A percentile compares a stretch with the other conserved stretches of the same genome.
Conservation (phyloP, 2,888 invertebrate genomes). For the Tanytarsus gracilentus region DNA sequence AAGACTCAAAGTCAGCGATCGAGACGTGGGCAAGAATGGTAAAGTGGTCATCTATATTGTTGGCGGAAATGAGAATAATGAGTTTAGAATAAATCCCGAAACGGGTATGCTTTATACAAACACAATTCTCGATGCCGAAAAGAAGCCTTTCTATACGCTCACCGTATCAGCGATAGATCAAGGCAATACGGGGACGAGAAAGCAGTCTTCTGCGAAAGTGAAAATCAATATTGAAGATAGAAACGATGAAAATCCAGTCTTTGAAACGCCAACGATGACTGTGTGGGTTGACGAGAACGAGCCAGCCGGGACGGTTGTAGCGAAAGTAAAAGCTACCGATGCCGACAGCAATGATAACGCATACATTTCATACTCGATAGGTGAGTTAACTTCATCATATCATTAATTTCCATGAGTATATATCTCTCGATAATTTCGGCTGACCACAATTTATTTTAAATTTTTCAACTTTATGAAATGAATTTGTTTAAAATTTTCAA, state of each 20-base stretch:
- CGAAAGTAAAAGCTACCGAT: conserved; percentile 77
- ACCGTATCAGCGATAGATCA: conserved; percentile 86
- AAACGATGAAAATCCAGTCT: conserved; percentile 90
- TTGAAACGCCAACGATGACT: conserved; percentile 60
- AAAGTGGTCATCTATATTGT: conserved; percentile 80
- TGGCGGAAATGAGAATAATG: conserved; percentile 82
- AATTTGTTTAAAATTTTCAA: no score
- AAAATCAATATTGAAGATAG: conserved; percentile 81
- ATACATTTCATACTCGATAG: conserved; percentile 88
- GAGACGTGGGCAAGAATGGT: conserved; percentile 74
- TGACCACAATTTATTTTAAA: neutral
- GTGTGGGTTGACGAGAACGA: conserved; percentile 81
- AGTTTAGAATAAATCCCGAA: conserved; percentile 77
- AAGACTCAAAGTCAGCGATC: conserved; percentile 75
- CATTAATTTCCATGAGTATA: conserved; percentile 1
- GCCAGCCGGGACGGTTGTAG: conserved; percentile 73
- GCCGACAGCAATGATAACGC: conserved; percentile 90
- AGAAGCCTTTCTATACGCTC: conserved; percentile 70
- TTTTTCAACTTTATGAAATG: neutral
- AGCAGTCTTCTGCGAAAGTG: conserved; percentile 84
- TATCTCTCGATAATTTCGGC: neutral
- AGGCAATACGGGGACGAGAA: conserved; percentile 69
- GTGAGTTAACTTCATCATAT: conserved; percentile 36
- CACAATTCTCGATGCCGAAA: conserved; percentile 73
- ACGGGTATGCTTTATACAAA: conserved; percentile 85